Conservation (phyloP, 2,888 invertebrate genomes). For the Agrochola lychnidis region DNA sequence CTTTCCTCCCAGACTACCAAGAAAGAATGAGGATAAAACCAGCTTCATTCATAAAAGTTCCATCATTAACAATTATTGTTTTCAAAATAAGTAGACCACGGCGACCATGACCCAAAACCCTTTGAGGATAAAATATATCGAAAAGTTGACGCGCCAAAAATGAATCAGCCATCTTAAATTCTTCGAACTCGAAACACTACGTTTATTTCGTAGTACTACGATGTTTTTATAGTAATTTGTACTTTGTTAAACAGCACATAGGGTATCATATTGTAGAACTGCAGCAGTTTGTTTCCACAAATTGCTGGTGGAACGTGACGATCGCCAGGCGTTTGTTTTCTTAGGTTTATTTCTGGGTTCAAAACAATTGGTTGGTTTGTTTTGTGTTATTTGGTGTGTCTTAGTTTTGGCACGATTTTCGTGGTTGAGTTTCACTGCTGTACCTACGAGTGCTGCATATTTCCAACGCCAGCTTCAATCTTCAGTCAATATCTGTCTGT, state of each 20-base stretch:
- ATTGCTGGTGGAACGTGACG: conserved; percentile 5
- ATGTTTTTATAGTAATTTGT: neutral
- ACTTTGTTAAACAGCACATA: accelerated
- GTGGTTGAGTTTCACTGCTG: neutral
- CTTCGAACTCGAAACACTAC: conserved; percentile 48
- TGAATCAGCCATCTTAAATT: conserved; percentile 64
- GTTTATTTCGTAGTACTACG: conserved; percentile 3
- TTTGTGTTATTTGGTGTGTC: conserved; percentile 5
- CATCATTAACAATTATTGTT: conserved; percentile 45
- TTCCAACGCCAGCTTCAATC: neutral
- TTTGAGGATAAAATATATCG: conserved; percentile 59
- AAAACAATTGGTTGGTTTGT: conserved; percentile 26
- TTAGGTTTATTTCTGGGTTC: conserved; percentile 27
- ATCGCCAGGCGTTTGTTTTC: conserved; percentile 20
- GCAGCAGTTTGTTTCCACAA: neutral
- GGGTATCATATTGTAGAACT: neutral
- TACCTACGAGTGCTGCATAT: neutral
- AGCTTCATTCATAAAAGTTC: conserved; percentile 24
- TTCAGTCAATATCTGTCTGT: neutral
- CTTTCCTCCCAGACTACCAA: conserved; percentile 34
- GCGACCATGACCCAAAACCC: conserved; percentile 56
- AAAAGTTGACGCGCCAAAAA: conserved; percentile 59
- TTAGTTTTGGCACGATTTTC: conserved; percentile 8
- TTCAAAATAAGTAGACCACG: conserved; percentile 35
- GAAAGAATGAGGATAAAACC: conserved; percentile 38